Evolutionary conservation across 1,140 invertebrate species (phyloP).

Genomic region (Brachystomella parvula): DNA sequence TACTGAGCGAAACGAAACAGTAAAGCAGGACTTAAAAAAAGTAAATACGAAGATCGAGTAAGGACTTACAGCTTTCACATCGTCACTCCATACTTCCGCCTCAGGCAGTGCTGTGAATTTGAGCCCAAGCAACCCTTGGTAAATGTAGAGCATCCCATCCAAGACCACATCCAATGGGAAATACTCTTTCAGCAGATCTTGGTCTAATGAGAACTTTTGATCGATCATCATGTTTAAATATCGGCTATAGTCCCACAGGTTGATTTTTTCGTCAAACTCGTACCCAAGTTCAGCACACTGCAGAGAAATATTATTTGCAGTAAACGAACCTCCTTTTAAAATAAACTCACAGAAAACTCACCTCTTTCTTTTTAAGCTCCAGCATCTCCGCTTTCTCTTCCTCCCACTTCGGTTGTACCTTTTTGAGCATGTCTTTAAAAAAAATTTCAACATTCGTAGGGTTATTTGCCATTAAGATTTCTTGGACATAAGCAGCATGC

Average conservation of each 20-base stretch:
- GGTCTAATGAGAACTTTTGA: slow-evolving; percentile 49
- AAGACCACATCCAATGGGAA: slow-evolving; percentile 50
- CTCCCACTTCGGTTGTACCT: slow-evolving; percentile 46
- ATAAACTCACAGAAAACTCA: slow-evolving; percentile 22
- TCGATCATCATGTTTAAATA: slow-evolving; percentile 49
- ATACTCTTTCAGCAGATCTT: slow-evolving; percentile 49
- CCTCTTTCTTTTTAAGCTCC: slow-evolving; percentile 48
- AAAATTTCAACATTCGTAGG: slow-evolving; percentile 47
- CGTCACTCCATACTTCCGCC: slow-evolving; percentile 48
- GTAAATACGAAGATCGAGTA: slow-evolving; percentile 2
- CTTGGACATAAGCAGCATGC: slow-evolving; percentile 46
- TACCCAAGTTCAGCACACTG: slow-evolving; percentile 47
- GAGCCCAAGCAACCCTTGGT: slow-evolving; percentile 49
- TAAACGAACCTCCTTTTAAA: not conserved
- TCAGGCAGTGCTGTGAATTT: slow-evolving; percentile 45
- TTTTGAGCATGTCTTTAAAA: slow-evolving; percentile 44
- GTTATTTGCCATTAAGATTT: slow-evolving; percentile 42
- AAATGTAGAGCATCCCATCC: slow-evolving; percentile 48
- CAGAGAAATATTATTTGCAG: slow-evolving; percentile 5
- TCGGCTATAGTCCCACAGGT: slow-evolving; percentile 49
- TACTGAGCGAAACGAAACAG: slow-evolving; percentile 39
- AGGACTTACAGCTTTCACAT: slow-evolving; percentile 47
- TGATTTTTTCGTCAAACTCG: slow-evolving; percentile 45
- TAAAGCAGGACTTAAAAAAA: slow-evolving; percentile 13
- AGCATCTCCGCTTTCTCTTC: slow-evolving; percentile 46